phyloP scores from a whole-genome alignment of 2,113 vertebrate species.

The Channa argus region DNA sequence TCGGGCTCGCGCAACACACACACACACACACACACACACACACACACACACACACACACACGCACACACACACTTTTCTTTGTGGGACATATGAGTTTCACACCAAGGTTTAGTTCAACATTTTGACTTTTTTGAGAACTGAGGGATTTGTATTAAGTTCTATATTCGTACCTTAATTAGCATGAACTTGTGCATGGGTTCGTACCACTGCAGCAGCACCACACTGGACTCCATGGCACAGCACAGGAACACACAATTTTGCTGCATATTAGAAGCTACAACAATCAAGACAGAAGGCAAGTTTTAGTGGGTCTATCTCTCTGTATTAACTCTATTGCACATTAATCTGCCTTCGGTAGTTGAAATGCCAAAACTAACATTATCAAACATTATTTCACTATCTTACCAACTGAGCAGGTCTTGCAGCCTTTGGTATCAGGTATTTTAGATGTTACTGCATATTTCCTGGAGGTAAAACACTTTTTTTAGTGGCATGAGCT shows the following conservation, averaged over 20 bases:
- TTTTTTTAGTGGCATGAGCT: not conserved
- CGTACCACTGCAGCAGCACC: slow-evolving; percentile 93
- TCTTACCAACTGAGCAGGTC: slow-evolving; percentile 90
- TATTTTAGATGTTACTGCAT: slow-evolving; percentile 86
- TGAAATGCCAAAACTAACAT: not conserved
- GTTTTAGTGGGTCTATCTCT: not conserved
- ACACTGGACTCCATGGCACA: slow-evolving; percentile 90
- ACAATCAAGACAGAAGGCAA: not conserved
- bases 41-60: no score
- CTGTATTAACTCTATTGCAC: no score
- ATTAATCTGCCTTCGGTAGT: not conserved
- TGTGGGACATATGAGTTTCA: no score
- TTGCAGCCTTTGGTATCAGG: slow-evolving; percentile 93
- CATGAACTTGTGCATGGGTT: slow-evolving; percentile 94
- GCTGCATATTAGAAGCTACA: slow-evolving; percentile 77
- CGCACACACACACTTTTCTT: no score
- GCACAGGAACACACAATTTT: slow-evolving; percentile 87
- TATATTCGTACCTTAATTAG: slow-evolving; percentile 87
- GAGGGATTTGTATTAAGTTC: no score
- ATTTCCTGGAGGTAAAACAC: slow-evolving; percentile 82
- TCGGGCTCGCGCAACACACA: no score
- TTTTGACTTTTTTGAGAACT: no score
- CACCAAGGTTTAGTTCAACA: no score
- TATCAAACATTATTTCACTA: not conserved
- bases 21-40: no score